Evolutionary conservation across 2,888 invertebrate species (phyloP).

Genomic region (Gibbula magus): DNA sequence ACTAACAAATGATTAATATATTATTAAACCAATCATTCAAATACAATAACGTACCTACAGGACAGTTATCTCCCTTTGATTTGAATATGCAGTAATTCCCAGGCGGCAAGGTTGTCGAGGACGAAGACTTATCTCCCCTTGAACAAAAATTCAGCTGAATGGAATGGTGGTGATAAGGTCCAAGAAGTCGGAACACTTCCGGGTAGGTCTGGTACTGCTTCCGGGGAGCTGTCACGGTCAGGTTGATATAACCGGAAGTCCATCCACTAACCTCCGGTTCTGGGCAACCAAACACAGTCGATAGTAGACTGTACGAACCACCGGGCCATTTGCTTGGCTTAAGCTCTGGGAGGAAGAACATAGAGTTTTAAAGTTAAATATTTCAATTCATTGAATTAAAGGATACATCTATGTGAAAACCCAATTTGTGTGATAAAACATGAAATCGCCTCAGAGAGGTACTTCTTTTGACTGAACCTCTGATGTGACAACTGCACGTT

Average conservation of each 20-base stretch:
- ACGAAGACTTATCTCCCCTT: not conserved
- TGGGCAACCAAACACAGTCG: conserved; percentile 48
- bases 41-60: conserved; percentile 30
- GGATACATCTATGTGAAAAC: too few relatives aligned
- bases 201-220: conserved; percentile 19
- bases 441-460: too few relatives aligned
- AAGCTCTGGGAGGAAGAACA: conserved; percentile 15
- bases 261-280: conserved; percentile 40
- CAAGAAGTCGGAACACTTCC: conserved; percentile 42
- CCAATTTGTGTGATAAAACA: too few relatives aligned
- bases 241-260: conserved; percentile 41
- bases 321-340: conserved; percentile 35
- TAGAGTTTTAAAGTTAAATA: too few relatives aligned
- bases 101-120: conserved; percentile 25
- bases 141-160: conserved; percentile 47
- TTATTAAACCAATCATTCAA: too few relatives aligned
- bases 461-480: too few relatives aligned
- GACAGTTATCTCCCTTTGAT: conserved; percentile 29
- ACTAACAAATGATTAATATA: too few relatives aligned
- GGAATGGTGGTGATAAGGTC: conserved; percentile 38
- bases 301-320: conserved; percentile 39
- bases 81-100: conserved; percentile 45
- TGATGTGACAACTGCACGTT: too few relatives aligned
- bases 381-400: too few relatives aligned
- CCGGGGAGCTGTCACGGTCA: conserved; percentile 29